Base-by-base conservation (phyloP, 2,113 vertebrate species). In the Notarius lentiginosus region DNA sequence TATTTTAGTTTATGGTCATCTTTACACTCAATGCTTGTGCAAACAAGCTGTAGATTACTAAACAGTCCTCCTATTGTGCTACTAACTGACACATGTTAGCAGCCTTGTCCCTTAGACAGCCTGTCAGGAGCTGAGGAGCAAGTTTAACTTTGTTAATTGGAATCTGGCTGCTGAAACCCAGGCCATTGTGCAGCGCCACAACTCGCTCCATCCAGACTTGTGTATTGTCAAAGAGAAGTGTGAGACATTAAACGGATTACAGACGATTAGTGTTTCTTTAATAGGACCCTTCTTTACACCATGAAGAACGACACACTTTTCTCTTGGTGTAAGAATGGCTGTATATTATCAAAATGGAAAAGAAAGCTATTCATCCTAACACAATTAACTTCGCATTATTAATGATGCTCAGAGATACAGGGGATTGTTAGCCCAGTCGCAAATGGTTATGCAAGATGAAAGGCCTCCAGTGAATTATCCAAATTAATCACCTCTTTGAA, bases 191-290 rank as follows among this genome's bases (percentile, higher is more conserved):
- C 82, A 88, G 83, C 27, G 41, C 76, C 47, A 73, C 85, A 87
- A 91, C 91, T 53, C 73, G 72, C 68, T 88, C 51, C 70, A 83
- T 91, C 68, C 84, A 86, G 92, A 90, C 68, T 90, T 95, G 95
- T 94, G 94, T 94, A 94, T 94, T 95, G 89, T 91, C 89, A 90
- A 88, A 87, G 90, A 86, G 87, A 93, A 92, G 94, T 93, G 94
- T 93, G 93, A 94, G 94, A 95, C 94, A 92, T 95, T 95, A 94
- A 95, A 93, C 93, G 94, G 94, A 95, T 95, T 94, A 95, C 93
- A 94, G 91, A 92, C 91, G 92, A 94, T 95, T 94, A 94, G 90
- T 88, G 91, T 76, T 72, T 90, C 92, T 87, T 88, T 90, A 90
- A 92, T 88, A 87, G 86, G 85, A 83, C 72, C 58, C 51, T 83